Percentiles rank a stretch among this genome's conserved stretches.
phyloP scores from a whole-genome alignment of 2,113 vertebrate genomes.

The Gracilinanus agilis region DNA sequence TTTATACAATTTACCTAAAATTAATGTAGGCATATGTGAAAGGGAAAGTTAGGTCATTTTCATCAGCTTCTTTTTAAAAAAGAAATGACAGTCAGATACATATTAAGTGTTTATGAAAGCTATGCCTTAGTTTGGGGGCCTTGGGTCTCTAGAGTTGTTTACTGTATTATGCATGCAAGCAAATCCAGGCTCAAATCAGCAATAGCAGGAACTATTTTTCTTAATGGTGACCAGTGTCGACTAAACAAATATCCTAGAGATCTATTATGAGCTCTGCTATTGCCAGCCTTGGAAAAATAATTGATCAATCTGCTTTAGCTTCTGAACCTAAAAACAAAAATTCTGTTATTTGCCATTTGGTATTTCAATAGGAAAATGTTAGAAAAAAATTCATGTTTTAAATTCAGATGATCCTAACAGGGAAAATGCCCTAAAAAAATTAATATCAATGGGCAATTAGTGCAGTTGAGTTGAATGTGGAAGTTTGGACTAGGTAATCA shows the following conservation, averaged over 20 bases:
- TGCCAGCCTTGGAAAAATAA: not conserved
- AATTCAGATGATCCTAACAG: not conserved
- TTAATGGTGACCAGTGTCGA: not conserved
- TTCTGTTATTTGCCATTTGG: not conserved
- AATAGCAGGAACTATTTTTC: not conserved
- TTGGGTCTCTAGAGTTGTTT: conserved; percentile 1
- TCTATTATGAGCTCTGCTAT: conserved; percentile 3
- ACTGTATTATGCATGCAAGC: not conserved
- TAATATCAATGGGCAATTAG: not conserved
- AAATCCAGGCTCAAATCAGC: not conserved
- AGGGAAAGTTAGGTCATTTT: not conserved
- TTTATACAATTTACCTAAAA: not conserved
- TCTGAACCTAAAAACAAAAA: not conserved
- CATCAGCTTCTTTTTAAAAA: not conserved
- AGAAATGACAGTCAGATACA: not conserved
- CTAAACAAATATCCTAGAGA: not conserved
- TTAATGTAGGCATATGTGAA: not conserved
- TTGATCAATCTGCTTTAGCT: not conserved
- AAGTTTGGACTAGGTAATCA: not conserved
- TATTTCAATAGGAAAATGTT: not conserved
- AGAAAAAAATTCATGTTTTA: not conserved
- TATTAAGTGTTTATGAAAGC: not conserved
- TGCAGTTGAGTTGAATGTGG: not conserved
- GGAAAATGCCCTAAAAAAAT: not conserved
- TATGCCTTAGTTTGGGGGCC: not conserved